Base-by-base conservation (phyloP, 2,888 invertebrate genomes). In the Parnassius apollo region DNA sequence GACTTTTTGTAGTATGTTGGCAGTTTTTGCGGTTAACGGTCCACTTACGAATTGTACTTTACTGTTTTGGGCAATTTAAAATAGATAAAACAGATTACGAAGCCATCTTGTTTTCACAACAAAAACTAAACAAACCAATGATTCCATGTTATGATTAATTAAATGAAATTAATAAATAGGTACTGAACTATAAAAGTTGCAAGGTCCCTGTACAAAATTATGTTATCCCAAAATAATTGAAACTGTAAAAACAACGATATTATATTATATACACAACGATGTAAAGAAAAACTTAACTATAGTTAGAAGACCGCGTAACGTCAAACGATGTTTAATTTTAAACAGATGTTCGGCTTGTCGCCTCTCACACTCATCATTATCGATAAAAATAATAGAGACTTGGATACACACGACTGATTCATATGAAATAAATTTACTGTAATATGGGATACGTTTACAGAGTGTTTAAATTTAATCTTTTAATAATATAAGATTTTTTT, bases 331-430 rank as follows among this genome's bases (percentile, higher is more conserved):
- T 64, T 59, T 70, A 65, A 68, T 65, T 62, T 25, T 62, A 58
- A 71, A 70, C 70, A 69, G 68, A 62, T 69, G 69, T 66, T 62
- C 54, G 64, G 64, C 68, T 68, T 66, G 66, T 68, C 68, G 69
- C 66, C 69, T 66, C 69, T 71, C 66, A 69, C 66, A 68, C 67
- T 65, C 57, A 67, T 71, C 66, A 73, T 75, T 71, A 71, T 71
- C 68, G 69, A 67, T 69, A 71, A 71, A 75, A 71, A 75, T 68
- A 64, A 74, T 75, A 75, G 80, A 80, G 76, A 76, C 66, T 56
- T 66, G 67, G 72, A 73, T 71, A 35, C 25, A 35, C 1, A 25
- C 71, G 71, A 74, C 72, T 73, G 71, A 71, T 73, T 75, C 75
- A 76, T 78, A 77, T 60, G n/a, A 59, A 35, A 35, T 25, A 35